phyloP scores from a whole-genome alignment of 2,888 invertebrate species.

The Tortricodes alternella region DNA sequence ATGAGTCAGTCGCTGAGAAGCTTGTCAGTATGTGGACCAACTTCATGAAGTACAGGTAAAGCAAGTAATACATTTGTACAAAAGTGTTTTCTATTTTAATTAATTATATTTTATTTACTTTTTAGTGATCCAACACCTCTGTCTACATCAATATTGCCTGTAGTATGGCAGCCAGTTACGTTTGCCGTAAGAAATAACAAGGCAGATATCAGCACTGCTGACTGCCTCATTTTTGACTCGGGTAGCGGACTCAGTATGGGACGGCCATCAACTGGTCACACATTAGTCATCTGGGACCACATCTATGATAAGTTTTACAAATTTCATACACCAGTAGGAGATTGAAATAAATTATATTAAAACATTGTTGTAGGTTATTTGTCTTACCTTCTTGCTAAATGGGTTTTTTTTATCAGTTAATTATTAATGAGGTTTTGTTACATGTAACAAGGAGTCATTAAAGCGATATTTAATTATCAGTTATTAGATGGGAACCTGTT shows the following conservation, averaged over 20 bases:
- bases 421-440: background rate
- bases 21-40: slow-evolving; percentile 56
- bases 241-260: slow-evolving; percentile 41
- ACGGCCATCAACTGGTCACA: slow-evolving; percentile 40
- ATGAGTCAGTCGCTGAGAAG: slow-evolving; percentile 44
- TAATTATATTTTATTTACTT: slow-evolving; percentile 1
- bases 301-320: slow-evolving; percentile 63
- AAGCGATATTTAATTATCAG: background rate
- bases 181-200: slow-evolving; percentile 33
- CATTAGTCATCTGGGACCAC: slow-evolving; percentile 62
- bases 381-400: too few species aligned
- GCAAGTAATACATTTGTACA: background rate
- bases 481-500: background rate
- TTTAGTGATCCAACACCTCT: slow-evolving; percentile 73
- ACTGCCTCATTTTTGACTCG: slow-evolving; percentile 44
- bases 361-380: too few species aligned
- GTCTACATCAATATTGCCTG: slow-evolving; percentile 53
- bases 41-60: slow-evolving; percentile 67
- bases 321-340: slow-evolving; percentile 36
- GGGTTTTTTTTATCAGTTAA: background rate
- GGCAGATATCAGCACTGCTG: slow-evolving; percentile 43
- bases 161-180: slow-evolving; percentile 61
- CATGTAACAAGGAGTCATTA: background rate
- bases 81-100: background rate
- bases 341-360: slow-evolving; percentile 7